These are phyloP conservation scores for Euglossa dilemma DNA, from an alignment of 1,140 invertebrate genomes.

Conservation along the genomic window DNA sequence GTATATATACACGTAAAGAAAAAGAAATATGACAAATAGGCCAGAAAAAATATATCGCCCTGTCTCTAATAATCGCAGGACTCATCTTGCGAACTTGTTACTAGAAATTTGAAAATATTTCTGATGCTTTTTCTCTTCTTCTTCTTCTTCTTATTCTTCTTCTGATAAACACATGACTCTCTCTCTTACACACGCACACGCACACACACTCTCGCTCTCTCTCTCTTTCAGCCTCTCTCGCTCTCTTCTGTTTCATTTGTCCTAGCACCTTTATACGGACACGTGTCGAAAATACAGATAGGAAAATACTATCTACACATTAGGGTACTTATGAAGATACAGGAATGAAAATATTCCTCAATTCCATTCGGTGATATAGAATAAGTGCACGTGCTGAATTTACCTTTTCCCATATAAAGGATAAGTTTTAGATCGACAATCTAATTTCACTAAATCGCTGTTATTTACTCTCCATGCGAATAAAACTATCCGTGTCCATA, in stretches of 20 bases:
- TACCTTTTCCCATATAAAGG: background rate
- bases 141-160: background rate
- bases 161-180: background rate
- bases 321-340: constrained; percentile 17
- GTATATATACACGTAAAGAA: too few relatives aligned
- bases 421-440: background rate
- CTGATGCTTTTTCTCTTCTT: background rate
- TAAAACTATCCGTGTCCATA: constrained; percentile 9
- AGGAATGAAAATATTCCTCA: constrained; percentile 34
- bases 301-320: constrained; percentile 33
- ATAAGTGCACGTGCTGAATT: constrained; percentile 25
- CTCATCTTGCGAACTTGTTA: constrained; percentile 3
- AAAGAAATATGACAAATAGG: constrained; percentile 18
- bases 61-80: constrained; percentile 61
- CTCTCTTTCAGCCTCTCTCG: background rate
- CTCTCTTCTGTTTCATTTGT: background rate
- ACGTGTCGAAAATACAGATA: constrained; percentile 27
- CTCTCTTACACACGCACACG: background rate
- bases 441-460: constrained; percentile 2
- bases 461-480: background rate
- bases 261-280: constrained; percentile 35
- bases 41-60: constrained; percentile 36
- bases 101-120: constrained; percentile 39
- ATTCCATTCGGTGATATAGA: constrained; percentile 37
- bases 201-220: background rate